Evolutionary conservation across 2,113 vertebrate species (phyloP).

Genomic region (Upupa epops): DNA sequence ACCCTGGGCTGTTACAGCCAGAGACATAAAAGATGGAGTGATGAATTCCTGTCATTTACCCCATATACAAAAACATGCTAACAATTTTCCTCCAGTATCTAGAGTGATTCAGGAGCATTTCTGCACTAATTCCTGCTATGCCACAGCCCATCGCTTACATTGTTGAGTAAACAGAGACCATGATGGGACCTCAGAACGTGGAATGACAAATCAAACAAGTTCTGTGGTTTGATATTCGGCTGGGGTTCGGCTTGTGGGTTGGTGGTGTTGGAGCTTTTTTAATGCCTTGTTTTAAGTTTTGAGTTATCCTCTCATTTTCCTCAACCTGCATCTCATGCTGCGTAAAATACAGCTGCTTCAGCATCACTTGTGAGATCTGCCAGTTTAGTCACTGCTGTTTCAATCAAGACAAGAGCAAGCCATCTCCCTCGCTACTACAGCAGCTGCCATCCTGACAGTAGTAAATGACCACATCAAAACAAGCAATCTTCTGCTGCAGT

Average conservation of each 20-base stretch:
- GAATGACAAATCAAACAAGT: neutral
- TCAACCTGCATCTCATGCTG: neutral
- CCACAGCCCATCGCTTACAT: accelerated
- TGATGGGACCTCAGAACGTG: neutral
- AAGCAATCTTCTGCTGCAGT: neutral
- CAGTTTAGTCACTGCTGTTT: neutral
- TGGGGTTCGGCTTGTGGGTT: neutral
- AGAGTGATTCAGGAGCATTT: neutral
- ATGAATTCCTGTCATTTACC: neutral
- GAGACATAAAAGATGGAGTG: neutral
- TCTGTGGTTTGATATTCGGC: neutral
- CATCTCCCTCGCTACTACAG: neutral
- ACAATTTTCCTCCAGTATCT: neutral
- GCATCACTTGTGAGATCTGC: neutral
- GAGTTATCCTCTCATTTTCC: neutral
- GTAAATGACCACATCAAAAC: neutral
- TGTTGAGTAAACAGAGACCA: neutral
- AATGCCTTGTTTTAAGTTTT: neutral
- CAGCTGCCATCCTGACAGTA: neutral
- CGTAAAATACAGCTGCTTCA: neutral
- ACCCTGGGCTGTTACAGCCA: neutral
- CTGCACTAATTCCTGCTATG: neutral
- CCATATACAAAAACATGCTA: neutral
- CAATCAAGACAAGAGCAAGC: neutral
- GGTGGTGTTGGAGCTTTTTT: neutral